Evolutionary conservation across 2,888 invertebrate genomes (phyloP), one percentile per base, ranked within the genome.

Genomic region (Tribolium freemani): DNA sequence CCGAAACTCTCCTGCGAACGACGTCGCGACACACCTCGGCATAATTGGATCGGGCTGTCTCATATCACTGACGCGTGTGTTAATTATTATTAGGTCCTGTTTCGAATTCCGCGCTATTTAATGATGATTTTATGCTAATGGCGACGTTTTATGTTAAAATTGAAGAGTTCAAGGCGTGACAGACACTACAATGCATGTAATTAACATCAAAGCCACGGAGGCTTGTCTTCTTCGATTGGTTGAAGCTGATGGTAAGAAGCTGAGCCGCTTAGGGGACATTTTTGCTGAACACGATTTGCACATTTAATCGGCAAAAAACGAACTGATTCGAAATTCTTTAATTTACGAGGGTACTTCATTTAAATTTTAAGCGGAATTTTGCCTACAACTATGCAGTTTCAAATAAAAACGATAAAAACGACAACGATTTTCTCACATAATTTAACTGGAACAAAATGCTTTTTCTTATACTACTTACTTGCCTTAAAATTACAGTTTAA

Each of bases 91-190:
- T 75, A 76, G 72, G 71, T 66, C 70, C 72, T 71, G 76, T 77
- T 76, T 76, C 78, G 76, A 78, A 80, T 80, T 78, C 77, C 74
- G 74, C 76, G 76, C 76, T 76, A 74, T 76, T 76, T 78, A 77
- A 80, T 75, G 78, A 78, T 76, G 75, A 77, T 78, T 80, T 79
- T 79, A 81, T 80, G 78, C 78, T 78, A 77, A 79, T 77, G 75
- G 68, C 64, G 71, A 74, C 71, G 76, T 77, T 78, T 78, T 75
- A 79, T 73, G 76, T 69, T 64, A 53, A 73, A 76, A 74, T 68
- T 71, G 66, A 69, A 75, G 72, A 70, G 70, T 54, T 73, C 73
- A 71, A 74, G 72, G 74, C 71, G 73, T 69, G 74, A 72, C 71
- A 64, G 67, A 68, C 8, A 30, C 63, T 50, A 57, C 60, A 61